Evolutionary conservation across 1,140 invertebrate species (phyloP), one percentile per base, ranked within the genome.

Genomic region (Drosophila kurseongensis): DNA sequence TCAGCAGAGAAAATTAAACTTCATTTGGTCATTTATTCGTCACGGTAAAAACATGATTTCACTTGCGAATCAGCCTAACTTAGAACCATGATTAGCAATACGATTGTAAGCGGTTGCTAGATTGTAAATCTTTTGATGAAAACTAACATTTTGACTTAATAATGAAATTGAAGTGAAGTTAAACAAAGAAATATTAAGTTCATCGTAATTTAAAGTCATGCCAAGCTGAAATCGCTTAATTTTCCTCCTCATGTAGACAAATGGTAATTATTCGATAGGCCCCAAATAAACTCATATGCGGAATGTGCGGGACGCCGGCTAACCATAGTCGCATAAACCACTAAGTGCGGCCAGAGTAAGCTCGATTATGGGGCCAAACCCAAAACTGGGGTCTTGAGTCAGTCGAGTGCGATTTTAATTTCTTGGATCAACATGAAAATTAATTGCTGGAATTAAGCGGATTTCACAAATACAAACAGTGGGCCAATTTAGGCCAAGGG

Each of bases 401-500:
- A 78, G 67, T 75, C 57, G 65, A 83, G 73, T 86, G 83, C 44
- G 68, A 90, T 80, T 90, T 86, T 77, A 90, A 90, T 82, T 82
- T 86, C 85, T 90, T 71, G 80, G 86, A 90, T 90, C 79, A 90
- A 86, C 76, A 78, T 88, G 82, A 88, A 90, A 90, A 90, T 90
- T 90, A 91, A 90, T 90, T 90, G 82, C 76, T 83, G 81, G 82
- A 88, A 91, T 88, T 80, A 90, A 83, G 82, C 73, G 69, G 75
- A 75, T 73, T 76, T 79, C 40, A 65, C 82, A 81, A 81, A 84
- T 84, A 76, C 68, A 80, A 71, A 79, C 76, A 83, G 71, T 57
- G 48, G 13, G 38, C 38, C 14, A 41, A 68, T 32, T 36, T 2
- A 48, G 55, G 27, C 41, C 35, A 56, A 14, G 27, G 52, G 16